Evolutionary conservation across 2,113 vertebrate genomes (phyloP).

Genomic region (Onychorhynchus coronatus): DNA sequence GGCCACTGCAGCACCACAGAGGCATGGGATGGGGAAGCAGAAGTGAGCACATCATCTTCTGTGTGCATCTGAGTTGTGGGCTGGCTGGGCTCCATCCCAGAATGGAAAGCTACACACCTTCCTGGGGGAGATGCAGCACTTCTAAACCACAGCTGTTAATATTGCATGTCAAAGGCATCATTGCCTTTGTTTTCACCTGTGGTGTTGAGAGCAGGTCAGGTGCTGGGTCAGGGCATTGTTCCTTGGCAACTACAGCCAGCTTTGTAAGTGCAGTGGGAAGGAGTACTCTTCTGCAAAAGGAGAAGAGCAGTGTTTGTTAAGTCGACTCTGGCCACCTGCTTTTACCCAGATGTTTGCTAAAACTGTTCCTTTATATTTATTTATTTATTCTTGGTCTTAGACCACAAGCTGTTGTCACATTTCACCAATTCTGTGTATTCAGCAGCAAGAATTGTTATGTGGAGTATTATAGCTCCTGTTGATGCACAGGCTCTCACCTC

Average conservation of each 20-base stretch:
- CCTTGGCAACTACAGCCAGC: not conserved
- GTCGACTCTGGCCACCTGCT: not conserved
- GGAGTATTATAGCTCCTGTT: too few species aligned
- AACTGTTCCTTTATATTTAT: not conserved
- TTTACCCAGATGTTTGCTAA: not conserved
- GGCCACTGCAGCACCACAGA: not conserved
- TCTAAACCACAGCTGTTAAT: not conserved
- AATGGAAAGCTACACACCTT: not conserved
- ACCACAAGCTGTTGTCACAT: not conserved
- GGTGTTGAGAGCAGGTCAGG: not conserved
- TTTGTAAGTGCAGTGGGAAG: not conserved
- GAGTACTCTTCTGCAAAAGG: not conserved
- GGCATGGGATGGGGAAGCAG: not conserved
- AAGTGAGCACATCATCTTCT: not conserved
- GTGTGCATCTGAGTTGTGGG: not conserved
- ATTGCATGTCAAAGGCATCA: not conserved
- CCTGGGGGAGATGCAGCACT: not conserved
- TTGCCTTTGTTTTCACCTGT: not conserved
- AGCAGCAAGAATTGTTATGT: too few species aligned
- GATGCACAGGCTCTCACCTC: too few species aligned
- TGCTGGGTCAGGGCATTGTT: not conserved
- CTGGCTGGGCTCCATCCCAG: not conserved
- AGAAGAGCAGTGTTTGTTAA: not conserved
- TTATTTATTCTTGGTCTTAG: not conserved
- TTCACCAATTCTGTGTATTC: not conserved